phyloP scores from a whole-genome alignment of 2,888 invertebrate genomes.

The Euphydryas editha region DNA sequence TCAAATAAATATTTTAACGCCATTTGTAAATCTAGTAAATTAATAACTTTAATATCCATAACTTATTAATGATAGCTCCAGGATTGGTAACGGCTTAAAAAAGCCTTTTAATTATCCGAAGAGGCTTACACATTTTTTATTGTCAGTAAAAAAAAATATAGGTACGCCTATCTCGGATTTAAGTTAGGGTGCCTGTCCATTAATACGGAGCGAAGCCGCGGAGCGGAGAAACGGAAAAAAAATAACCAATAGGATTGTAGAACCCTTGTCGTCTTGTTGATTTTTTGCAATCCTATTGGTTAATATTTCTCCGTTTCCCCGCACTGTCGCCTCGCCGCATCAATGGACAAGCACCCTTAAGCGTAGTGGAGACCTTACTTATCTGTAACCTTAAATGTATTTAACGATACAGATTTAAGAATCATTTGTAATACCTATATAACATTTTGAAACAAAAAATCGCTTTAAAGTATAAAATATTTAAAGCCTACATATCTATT shows the following conservation, averaged over 20 bases:
- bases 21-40: conserved; percentile 5
- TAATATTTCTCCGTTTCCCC: too few relatives aligned
- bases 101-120: neutral
- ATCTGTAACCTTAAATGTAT: conserved; percentile 1
- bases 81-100: neutral
- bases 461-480: neutral
- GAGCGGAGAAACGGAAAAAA: too few relatives aligned
- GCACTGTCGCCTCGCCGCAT: too few relatives aligned
- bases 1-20: neutral
- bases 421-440: neutral
- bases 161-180: neutral
- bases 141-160: neutral
- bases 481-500: conserved; percentile 9
- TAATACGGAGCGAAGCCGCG: too few relatives aligned
- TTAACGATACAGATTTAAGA: neutral
- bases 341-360: too few relatives aligned
- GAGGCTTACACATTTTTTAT: neutral
- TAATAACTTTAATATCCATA: neutral
- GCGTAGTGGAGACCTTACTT: neutral
- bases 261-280: too few relatives aligned
- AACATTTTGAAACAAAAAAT: neutral
- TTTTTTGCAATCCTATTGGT: too few relatives aligned
- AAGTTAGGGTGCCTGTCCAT: too few relatives aligned
- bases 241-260: too few relatives aligned
- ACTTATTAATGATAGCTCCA: neutral